Evolutionary conservation across 2,113 vertebrate species (phyloP).

Genomic region (Coracopsis vasa): DNA sequence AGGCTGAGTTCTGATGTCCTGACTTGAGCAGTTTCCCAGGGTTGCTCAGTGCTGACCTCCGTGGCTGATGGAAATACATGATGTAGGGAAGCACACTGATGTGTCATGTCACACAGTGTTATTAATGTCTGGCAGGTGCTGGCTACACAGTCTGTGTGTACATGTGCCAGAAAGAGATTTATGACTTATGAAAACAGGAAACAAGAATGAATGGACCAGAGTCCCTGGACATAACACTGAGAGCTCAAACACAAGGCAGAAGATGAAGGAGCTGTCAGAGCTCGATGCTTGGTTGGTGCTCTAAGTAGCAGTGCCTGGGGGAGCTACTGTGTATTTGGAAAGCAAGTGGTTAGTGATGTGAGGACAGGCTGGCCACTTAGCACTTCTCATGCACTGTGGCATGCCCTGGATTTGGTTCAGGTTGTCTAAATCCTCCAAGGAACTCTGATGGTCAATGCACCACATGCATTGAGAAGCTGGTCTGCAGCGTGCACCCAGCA

Average conservation of each 20-base stretch:
- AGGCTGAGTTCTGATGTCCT: background rate
- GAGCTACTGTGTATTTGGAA: background rate
- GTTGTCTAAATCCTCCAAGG: background rate
- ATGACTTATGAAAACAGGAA: background rate
- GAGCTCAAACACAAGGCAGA: background rate
- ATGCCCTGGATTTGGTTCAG: background rate
- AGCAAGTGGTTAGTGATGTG: background rate
- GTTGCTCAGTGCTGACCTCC: background rate
- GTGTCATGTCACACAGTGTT: background rate
- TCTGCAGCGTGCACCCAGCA: no score
- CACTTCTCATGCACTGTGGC: background rate
- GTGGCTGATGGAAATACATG: background rate
- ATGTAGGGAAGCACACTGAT: background rate
- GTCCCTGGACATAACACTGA: background rate
- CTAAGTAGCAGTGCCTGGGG: background rate
- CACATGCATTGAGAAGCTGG: background rate
- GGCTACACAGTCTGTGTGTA: background rate
- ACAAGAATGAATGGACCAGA: fast-evolving
- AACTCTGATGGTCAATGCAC: background rate
- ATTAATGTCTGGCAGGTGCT: background rate
- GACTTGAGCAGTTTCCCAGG: background rate
- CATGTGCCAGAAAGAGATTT: background rate
- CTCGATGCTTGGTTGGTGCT: background rate
- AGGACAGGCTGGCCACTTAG: background rate
- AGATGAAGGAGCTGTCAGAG: background rate